Percentiles rank a stretch among this genome's conserved stretches.
phyloP scores from a whole-genome alignment of 2,113 vertebrate species.

The Actenoides hombroni region DNA sequence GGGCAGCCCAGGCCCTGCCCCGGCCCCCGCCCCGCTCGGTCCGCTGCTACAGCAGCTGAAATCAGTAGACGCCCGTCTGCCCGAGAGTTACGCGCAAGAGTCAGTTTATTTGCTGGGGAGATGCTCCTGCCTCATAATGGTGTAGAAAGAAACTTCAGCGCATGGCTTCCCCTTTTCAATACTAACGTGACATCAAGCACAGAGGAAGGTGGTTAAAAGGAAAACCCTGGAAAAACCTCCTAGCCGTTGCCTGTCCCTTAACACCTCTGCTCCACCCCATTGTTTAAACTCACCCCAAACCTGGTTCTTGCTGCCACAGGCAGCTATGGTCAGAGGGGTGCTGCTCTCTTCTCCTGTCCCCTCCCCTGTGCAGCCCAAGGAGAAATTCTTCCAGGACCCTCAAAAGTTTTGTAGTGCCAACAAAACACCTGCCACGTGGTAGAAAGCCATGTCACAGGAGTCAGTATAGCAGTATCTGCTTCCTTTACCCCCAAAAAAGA shows the following conservation, averaged over 20 bases:
- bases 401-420: neutral
- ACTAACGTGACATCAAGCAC: no score
- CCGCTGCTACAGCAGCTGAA: no score
- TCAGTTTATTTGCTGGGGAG: no score
- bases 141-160: no score
- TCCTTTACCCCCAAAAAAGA: conserved; percentile 76
- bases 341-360: conserved; percentile 87
- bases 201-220: no score
- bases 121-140: no score
- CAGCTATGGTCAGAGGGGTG: conserved; percentile 27
- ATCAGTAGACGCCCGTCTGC: no score
- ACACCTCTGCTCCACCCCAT: conserved; percentile 72
- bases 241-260: conserved; percentile 83
- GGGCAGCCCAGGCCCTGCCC: no score
- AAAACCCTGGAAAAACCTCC: neutral
- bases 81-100: no score
- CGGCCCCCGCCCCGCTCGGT: no score
- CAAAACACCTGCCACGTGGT: no score
- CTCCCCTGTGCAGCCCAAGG: conserved; percentile 79
- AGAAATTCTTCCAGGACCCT: neutral
- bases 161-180: no score
- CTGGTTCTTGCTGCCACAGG: conserved; percentile 84
- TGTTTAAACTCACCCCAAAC: conserved; percentile 79
- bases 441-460: neutral
- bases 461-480: neutral